Percentiles rank a stretch among this genome's conserved stretches.
These are phyloP conservation scores for Aradophagus sp. DNA, from an alignment of 1,140 invertebrate genomes.

Conservation along the genomic window DNA sequence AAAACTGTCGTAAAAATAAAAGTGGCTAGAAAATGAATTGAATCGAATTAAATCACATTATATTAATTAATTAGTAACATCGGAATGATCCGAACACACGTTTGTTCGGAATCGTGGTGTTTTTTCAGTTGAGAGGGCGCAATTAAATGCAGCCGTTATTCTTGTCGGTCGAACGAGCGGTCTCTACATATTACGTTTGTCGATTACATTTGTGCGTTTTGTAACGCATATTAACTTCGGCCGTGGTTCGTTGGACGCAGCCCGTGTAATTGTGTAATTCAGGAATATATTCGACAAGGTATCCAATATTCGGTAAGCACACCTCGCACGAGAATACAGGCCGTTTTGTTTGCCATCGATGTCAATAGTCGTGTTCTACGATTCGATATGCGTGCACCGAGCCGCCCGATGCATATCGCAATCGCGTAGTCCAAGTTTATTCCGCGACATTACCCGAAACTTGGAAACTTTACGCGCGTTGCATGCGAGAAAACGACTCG, in stretches of 20 bases:
- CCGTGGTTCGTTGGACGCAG: slow-evolving; percentile 11
- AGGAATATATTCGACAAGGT: slow-evolving; percentile 6
- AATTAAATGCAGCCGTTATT: slow-evolving; percentile 26
- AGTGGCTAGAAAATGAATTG: too few species aligned
- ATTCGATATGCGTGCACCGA: slow-evolving; percentile 25
- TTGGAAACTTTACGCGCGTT: not conserved
- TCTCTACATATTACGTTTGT: slow-evolving; percentile 29
- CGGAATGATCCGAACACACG: too few species aligned
- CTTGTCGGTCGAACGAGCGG: slow-evolving; percentile 8
- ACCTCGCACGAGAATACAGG: slow-evolving; percentile 12
- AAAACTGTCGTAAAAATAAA: too few species aligned
- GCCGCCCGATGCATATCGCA: slow-evolving; percentile 11
- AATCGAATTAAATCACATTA: too few species aligned
- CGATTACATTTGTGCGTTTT: slow-evolving; percentile 27
- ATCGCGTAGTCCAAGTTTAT: slow-evolving; percentile 21
- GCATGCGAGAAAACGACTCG: slow-evolving; percentile 1
- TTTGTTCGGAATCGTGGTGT: too few species aligned
- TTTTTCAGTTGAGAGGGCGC: slow-evolving; percentile 17
- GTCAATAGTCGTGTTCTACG: slow-evolving; percentile 34
- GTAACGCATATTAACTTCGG: slow-evolving; percentile 34
- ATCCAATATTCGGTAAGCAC: slow-evolving; percentile 45
- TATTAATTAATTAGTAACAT: too few species aligned
- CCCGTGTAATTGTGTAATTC: slow-evolving; percentile 20
- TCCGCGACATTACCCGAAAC: not conserved
- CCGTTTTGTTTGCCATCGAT: slow-evolving; percentile 20